phyloP scores from a whole-genome alignment of 2,113 vertebrate species.

The Orientallactaga bullata region DNA sequence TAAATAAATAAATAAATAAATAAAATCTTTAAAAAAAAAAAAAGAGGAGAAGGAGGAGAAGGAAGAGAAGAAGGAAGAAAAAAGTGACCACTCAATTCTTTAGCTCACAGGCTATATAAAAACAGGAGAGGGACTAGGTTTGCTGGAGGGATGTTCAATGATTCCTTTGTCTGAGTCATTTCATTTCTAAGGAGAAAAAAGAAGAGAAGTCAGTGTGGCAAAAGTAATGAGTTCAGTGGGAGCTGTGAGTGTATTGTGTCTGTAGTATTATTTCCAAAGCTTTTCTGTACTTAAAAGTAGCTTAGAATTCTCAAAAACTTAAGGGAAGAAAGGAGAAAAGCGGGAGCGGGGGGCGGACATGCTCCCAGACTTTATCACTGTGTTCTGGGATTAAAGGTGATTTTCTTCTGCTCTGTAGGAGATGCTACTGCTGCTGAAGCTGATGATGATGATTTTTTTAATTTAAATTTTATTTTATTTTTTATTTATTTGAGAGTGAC shows the following conservation, averaged over 20 bases:
- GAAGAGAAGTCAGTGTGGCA: too few relatives aligned
- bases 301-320: constrained; percentile 24
- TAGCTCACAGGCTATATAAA: background rate
- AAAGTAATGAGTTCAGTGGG: background rate
- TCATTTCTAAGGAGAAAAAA: background rate
- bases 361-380: background rate
- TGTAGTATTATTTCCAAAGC: background rate
- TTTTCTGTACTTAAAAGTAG: constrained; percentile 21
- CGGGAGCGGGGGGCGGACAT: fast-evolving
- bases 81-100: background rate
- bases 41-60: too few relatives aligned
- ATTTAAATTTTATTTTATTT: too few relatives aligned
- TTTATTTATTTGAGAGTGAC: too few relatives aligned
- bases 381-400: background rate
- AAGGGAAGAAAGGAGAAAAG: background rate
- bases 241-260: background rate
- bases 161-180: background rate
- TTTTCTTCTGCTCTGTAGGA: constrained; percentile 12
- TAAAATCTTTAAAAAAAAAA: too few relatives aligned
- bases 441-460: too few relatives aligned
- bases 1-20: too few relatives aligned
- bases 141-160: background rate
- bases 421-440: too few relatives aligned
- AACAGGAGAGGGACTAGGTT: background rate
- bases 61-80: too few relatives aligned